Base-by-base conservation (phyloP, 2,888 invertebrate species). In the Caenorhabditis angaria region DNA sequence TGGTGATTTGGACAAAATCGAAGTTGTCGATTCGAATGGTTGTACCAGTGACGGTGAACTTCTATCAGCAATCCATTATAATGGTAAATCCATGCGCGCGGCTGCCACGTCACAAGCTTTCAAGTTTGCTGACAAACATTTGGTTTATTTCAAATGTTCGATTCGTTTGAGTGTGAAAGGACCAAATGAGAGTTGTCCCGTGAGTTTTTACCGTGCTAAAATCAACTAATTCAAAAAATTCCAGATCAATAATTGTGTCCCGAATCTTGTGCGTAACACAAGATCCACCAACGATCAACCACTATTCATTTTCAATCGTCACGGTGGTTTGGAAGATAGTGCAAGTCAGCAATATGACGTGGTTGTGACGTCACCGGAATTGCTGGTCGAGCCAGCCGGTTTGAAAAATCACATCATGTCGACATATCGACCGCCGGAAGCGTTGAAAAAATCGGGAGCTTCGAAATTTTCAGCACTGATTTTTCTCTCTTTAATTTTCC, bases 81-180 rank as follows among this genome's bases (percentile, higher is more conserved):
- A 61, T 47, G 64, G 57, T 12, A 65, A 64, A 20, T 57, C 68
- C 8, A 68, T 68, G 65, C 57, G 73, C 58, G 73, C 73, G 2
- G 73, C 63, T 10, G 73, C 73, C 5, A 61, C 63, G 20, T 73
- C 73, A 6, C 60, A 69, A 14, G 73, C 68, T 1, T 73, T 73
- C 53, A 73, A 65, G 47, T 73, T 73, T 22, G 73, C 69, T 22
- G 73, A 73, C 35, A 66, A 69, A 20, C 68, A 65, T 20, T 28
- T 61, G 10, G 67, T 73, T 3, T 73, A 73, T 24, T 73, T 73
- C 65, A 73, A 73, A 53, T 73, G 73, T 47, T 62, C 61, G 12
- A 69, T 73, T 41, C n/a, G 73, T 28, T 54, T 73, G 28, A 65
- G 60, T 22, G 60, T 65, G 12, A 73, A 73, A 28, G 65, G 28